Percentiles rank a stretch among this genome's conserved stretches.
phyloP scores from a whole-genome alignment of 1,140 invertebrate genomes.

The Solen grandis region DNA sequence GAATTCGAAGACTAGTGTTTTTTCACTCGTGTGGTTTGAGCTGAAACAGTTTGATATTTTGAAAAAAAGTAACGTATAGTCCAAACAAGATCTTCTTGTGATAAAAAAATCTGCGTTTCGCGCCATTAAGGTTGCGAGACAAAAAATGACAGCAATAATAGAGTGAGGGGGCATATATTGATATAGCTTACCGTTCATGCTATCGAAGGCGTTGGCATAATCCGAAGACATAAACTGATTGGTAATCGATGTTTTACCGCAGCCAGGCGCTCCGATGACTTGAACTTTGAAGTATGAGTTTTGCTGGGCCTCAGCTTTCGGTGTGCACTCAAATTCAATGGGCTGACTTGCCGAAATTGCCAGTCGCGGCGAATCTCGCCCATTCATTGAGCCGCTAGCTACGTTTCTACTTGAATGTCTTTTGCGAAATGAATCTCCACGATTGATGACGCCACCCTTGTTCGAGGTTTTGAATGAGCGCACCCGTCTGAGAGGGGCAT shows the following conservation, averaged over 20 bases:
- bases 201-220: slow-evolving; percentile 95
- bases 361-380: slow-evolving; percentile 25
- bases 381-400: slow-evolving; percentile 37
- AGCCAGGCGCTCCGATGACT: slow-evolving; percentile 91
- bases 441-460: slow-evolving; percentile 95
- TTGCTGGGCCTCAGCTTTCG: not conserved
- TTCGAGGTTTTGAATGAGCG: slow-evolving; percentile 93
- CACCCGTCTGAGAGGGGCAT: slow-evolving; percentile 87
- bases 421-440: slow-evolving; percentile 92
- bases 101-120: no score
- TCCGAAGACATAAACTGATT: slow-evolving; percentile 96
- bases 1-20: no score
- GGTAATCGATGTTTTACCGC: slow-evolving; percentile 92
- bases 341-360: slow-evolving; percentile 10
- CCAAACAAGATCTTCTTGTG: no score
- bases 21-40: no score
- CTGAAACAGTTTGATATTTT: no score
- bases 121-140: no score
- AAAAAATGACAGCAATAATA: no score
- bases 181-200: slow-evolving; percentile 75
- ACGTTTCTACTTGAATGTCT: slow-evolving; percentile 84
- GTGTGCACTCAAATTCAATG: not conserved
- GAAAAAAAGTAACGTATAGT: no score
- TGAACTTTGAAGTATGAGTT: slow-evolving; percentile 87
- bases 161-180: no score